Percentiles rank a stretch among this genome's conserved stretches.
Conservation (phyloP, 2,113 vertebrate genomes). For the Synodontis membranacea region DNA sequence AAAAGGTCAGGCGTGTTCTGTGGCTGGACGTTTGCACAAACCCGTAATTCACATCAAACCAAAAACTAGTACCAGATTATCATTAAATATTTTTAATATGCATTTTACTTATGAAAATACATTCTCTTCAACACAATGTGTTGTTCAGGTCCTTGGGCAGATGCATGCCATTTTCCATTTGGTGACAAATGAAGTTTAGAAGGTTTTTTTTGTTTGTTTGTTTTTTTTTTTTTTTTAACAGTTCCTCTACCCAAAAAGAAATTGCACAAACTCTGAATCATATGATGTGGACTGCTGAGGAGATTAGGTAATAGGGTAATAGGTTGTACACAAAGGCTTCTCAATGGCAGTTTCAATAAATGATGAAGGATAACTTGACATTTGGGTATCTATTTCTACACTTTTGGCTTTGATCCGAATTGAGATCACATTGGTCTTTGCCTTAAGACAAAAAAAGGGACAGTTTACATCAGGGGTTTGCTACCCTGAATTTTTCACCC, state of each 20-base stretch:
- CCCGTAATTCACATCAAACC: neutral
- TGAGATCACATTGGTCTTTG: neutral
- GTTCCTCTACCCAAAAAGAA: neutral
- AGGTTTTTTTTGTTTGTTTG: no score
- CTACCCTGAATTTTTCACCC: neutral
- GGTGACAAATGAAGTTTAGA: neutral
- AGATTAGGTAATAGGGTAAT: neutral
- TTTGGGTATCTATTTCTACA: neutral
- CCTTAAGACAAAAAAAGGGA: neutral
- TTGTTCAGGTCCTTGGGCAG: neutral
- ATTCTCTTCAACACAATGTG: no score
- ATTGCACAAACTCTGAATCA: no score
- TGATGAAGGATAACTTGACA: neutral
- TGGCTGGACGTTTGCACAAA: neutral
- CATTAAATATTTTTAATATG: neutral
- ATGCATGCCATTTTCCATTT: neutral
- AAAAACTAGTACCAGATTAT: neutral
- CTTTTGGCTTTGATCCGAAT: neutral
- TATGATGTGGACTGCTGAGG: neutral
- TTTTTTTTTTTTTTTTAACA: neutral
- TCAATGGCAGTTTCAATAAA: neutral
- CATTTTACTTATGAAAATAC: neutral
- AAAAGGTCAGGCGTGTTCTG: conserved; percentile 29
- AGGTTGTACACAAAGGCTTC: neutral
- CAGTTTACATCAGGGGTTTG: neutral